Evolutionary conservation across 2,113 vertebrate genomes (phyloP).

Genomic region (Chaenocephalus aceratus): DNA sequence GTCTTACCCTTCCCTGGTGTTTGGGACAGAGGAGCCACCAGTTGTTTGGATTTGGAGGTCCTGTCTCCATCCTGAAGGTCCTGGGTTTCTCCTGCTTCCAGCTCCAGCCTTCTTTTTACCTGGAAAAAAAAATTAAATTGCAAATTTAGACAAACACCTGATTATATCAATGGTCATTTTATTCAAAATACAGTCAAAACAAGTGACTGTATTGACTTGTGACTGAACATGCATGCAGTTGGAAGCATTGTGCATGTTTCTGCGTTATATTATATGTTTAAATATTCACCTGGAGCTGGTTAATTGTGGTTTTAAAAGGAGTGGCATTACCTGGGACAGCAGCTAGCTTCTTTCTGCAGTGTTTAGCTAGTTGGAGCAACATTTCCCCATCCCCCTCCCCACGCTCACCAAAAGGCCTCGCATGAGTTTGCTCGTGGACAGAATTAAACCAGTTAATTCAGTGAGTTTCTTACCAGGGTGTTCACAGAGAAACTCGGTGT

Average conservation of each 20-base stretch:
- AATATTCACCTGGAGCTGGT: neutral
- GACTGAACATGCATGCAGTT: neutral
- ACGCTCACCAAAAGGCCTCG: constrained; percentile 32
- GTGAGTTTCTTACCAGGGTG: constrained; percentile 14
- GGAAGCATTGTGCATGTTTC: neutral
- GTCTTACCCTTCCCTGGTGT: constrained; percentile 87
- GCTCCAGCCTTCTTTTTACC: constrained; percentile 91
- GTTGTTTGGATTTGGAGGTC: constrained; percentile 86
- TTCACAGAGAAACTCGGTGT: neutral
- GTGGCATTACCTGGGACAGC: neutral
- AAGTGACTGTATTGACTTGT: neutral
- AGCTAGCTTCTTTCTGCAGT: constrained; percentile 39
- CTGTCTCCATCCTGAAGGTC: constrained; percentile 88
- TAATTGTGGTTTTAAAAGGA: accelerated
- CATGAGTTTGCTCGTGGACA: neutral
- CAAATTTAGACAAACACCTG: neutral
- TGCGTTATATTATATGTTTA: neutral
- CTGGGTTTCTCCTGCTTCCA: constrained; percentile 87
- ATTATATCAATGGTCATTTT: neutral
- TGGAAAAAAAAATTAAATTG: constrained; percentile 42
- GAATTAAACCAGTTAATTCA: neutral
- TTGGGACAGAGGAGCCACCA: constrained; percentile 12
- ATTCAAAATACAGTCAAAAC: neutral
- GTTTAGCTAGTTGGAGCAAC: constrained; percentile 41
- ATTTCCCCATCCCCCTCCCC: constrained; percentile 46